Percentiles rank a stretch among this genome's conserved stretches.
These are phyloP conservation scores for Mobula birostris DNA, from an alignment of 2,113 vertebrate genomes.

Conservation along the genomic window DNA sequence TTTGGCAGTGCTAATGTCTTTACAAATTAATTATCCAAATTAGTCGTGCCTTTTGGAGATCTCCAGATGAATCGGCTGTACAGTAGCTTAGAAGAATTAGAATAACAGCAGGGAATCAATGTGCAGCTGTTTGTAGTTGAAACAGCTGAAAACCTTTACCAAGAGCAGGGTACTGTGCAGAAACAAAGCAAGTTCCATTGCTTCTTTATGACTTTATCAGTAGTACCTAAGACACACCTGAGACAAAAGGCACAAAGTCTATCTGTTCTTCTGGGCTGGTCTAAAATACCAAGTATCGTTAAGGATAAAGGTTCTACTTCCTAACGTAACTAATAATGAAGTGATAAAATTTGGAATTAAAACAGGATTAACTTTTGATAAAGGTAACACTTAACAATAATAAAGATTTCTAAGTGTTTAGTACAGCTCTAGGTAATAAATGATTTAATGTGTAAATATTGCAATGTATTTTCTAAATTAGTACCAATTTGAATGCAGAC, in stretches of 20 bases:
- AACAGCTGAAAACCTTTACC: conserved; percentile 54
- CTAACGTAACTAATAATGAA: background rate
- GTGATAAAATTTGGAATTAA: background rate
- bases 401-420: background rate
- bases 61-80: conserved; percentile 75
- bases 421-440: background rate
- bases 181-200: conserved; percentile 57
- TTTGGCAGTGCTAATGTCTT: conserved; percentile 96
- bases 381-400: background rate
- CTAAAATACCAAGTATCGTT: background rate
- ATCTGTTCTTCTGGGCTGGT: background rate
- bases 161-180: conserved; percentile 65
- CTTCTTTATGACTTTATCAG: conserved; percentile 26
- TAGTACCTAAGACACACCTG: background rate
- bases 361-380: background rate
- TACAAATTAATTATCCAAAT: conserved; percentile 99
- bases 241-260: background rate
- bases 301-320: background rate
- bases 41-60: conserved; percentile 92
- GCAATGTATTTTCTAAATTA: background rate
- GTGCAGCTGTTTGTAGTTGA: conserved; percentile 64
- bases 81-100: conserved; percentile 86
- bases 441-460: background rate
- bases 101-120: conserved; percentile 89
- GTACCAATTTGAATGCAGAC: no score